Evolutionary conservation across 2,113 vertebrate species (phyloP), one percentile per base, ranked within the genome.

Genomic region (Struthio camelus): DNA sequence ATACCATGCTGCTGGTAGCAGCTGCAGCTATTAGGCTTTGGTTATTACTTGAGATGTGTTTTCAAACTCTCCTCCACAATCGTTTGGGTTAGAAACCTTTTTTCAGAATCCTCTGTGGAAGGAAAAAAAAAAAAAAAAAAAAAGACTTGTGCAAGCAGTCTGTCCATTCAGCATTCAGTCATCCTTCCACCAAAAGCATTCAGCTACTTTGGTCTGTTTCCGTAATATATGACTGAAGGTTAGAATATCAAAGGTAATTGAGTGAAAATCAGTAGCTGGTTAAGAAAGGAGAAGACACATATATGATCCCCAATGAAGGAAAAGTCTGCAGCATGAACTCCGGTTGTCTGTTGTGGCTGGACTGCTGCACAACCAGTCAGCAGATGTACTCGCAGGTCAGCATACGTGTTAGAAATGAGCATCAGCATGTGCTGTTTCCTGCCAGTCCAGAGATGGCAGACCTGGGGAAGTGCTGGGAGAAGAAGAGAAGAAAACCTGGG

Each of bases 331-430:
- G 32, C 46, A 14, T 42, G 1, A 4, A 44, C 6, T 16, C 6
- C 9, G 6, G 20, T 2, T 53, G 9, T 51, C 16, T 64, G 8
- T 23, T 23, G 4, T 13, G 48, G 71, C 46, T 54, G 53, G 28
- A 7, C 46, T 38, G 25, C 36, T 80, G 78, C 44, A 18, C 61
- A 5, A 13, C 2, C 5, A 23, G 59, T 15, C 34, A 50, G 51
- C 40, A 6, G 0, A 0, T 2, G 24, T 30, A 6, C 46, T 2
- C 12, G 4, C 25, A 9, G 25, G 14, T 27, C 25, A 30, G 2
- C 15, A 0, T 28, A 6, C 1, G 1, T 8, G 25, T 16, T 44
- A 32, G 34, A 0, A 0, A 50, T 48, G 36, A 70, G 18, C 50
- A 58, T 69, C 76, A 46, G 3, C 25, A 10, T 0, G 0, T 34